Evolutionary conservation across 2,797 vertebrate species (phyloP), one percentile per base, ranked within the genome.

Genomic region (Notoglanidium macrostoma): DNA sequence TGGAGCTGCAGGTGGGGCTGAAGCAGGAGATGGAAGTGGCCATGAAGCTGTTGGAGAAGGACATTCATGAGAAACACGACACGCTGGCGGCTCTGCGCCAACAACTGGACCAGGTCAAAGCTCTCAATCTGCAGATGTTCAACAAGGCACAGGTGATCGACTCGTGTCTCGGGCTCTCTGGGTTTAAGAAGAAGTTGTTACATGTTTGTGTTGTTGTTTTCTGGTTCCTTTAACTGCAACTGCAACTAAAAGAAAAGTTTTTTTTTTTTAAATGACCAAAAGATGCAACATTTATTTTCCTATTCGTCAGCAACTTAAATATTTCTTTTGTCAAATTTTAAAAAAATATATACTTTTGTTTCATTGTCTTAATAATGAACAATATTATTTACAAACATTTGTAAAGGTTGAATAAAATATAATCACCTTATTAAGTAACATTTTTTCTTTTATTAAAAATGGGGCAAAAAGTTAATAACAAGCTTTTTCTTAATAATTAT

Each of bases 21-120:
- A 99, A 99, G 94, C 96, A 97, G 40, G 98, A 99, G 94, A 99
- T 99, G 96, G 98, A 99, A 93, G 97, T 98, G 89, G 98, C 98
- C 89, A 99, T 99, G 98, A 98, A 97, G 91, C 94, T 99, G 51
- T 93, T 99, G 86, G 98, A 99, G 93, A 99, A 99, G 92, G 98
- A 99, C 93, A 98, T 97, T 0, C 97, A 99, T 0, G 98, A 99
- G 91, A 99, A 99, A 85, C 97, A 99, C 89, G 98, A 99, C 94
- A 96, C 97, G 0, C 94, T 99, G 17, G 97, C 94, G 0, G 97
- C 97, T 0, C 95, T 99, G 83, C 94, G 98, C 10, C 97, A 98
- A 46, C 98, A 99, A 90, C 94, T 99, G 10, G 98, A 99, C 91
- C 98, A 99, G 90, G 98, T 99, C 91, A 99, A 99, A 94, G 95